phyloP scores from a whole-genome alignment of 2,113 vertebrate species.

The Petrocephalus microphthalmus region DNA sequence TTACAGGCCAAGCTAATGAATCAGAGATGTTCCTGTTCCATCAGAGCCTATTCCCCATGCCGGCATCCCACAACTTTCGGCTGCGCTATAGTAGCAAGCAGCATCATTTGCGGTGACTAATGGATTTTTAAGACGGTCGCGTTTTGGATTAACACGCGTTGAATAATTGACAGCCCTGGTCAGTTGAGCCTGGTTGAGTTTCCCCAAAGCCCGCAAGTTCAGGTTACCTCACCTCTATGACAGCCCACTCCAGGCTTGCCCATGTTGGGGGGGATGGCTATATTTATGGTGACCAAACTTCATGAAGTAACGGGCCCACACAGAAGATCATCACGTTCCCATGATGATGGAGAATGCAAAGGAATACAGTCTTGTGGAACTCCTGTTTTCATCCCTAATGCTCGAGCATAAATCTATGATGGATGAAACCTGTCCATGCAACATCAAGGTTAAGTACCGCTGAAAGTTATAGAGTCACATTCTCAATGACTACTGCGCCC shows the following conservation, averaged over 20 bases:
- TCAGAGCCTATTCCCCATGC: neutral
- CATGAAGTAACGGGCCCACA: neutral
- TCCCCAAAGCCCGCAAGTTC: slow-evolving; percentile 42
- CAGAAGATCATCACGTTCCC: neutral
- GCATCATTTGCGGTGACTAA: slow-evolving; percentile 27
- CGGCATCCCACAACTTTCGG: neutral
- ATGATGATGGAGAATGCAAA: neutral
- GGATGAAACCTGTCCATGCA: neutral
- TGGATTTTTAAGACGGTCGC: slow-evolving; percentile 52
- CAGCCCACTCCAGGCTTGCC: slow-evolving; percentile 27
- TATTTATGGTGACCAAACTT: neutral
- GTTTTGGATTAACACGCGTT: slow-evolving; percentile 61
- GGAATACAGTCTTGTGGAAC: neutral
- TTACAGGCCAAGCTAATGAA: neutral
- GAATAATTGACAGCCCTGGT: slow-evolving; percentile 56
- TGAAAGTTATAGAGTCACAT: slow-evolving; percentile 21
- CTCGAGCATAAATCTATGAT: neutral
- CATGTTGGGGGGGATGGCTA: slow-evolving; percentile 31
- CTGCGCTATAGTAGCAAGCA: slow-evolving; percentile 24
- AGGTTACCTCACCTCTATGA: slow-evolving; percentile 43
- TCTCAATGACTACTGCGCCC: neutral
- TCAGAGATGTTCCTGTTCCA: slow-evolving; percentile 19
- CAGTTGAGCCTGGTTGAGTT: slow-evolving; percentile 54
- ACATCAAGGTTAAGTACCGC: neutral
- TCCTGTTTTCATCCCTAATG: neutral